Evolutionary conservation across 2,888 invertebrate species (phyloP).

Genomic region (Meteorus cinctellus): DNA sequence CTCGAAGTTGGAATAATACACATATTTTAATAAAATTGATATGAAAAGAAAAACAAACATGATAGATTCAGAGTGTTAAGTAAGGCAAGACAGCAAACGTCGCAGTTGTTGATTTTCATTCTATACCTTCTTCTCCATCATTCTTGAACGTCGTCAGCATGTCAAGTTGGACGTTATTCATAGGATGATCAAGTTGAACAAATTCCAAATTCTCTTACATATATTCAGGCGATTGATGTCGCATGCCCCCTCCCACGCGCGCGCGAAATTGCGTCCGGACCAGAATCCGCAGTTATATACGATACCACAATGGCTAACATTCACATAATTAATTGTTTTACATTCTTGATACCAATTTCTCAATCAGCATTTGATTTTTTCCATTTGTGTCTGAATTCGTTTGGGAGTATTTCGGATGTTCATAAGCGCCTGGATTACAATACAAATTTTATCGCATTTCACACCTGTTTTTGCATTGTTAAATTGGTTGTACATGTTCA

Average conservation of each 20-base stretch:
- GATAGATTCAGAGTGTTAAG: not conserved
- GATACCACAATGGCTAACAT: not conserved
- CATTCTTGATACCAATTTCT: constrained; percentile 36
- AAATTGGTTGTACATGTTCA: not conserved
- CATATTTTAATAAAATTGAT: not conserved
- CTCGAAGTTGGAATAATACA: too few relatives aligned
- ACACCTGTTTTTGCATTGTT: constrained; percentile 27
- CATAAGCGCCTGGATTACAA: constrained; percentile 40
- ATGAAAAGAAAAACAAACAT: not conserved
- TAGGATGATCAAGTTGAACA: not conserved
- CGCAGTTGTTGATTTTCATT: not conserved
- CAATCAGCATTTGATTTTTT: constrained; percentile 48
- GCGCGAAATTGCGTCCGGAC: too few relatives aligned
- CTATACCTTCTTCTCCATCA: not conserved
- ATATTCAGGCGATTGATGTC: not conserved
- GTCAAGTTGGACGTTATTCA: constrained; percentile 8
- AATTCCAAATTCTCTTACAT: not conserved
- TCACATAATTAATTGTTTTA: not conserved
- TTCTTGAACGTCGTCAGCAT: not conserved
- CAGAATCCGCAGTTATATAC: not conserved
- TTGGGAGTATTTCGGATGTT: constrained; percentile 13
- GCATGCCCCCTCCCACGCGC: too few relatives aligned
- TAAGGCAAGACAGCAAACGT: constrained; percentile 3
- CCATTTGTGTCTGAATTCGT: constrained; percentile 39
- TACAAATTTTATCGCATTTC: constrained; percentile 33